Conservation (phyloP, 2,888 invertebrate genomes). For the Netelia fuscicornis region DNA sequence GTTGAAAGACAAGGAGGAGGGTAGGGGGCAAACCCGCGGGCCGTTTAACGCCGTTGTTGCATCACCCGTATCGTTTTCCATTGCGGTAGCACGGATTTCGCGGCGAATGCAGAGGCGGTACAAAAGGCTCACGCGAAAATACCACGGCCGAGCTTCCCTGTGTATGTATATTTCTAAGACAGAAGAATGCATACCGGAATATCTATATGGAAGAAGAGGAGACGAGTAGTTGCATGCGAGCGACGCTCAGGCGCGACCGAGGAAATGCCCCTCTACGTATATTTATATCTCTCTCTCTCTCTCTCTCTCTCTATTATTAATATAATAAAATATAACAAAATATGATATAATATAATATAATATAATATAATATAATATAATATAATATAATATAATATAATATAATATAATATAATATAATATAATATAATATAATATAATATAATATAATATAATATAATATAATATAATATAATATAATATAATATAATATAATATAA, state of each 20-base stretch:
- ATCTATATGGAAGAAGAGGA: background rate
- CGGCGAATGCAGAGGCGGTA: background rate
- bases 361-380: too few relatives aligned
- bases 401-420: too few relatives aligned
- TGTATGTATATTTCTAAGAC: background rate
- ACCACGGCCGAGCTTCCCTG: background rate
- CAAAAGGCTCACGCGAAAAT: slow-evolving; percentile 30
- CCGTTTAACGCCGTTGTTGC: slow-evolving; percentile 40
- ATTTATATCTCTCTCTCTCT: too few relatives aligned
- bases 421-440: too few relatives aligned
- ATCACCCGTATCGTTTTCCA: slow-evolving; percentile 45
- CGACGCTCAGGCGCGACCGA: slow-evolving; percentile 50
- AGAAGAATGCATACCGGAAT: slow-evolving; percentile 23
- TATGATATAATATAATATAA: too few relatives aligned
- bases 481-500: too few relatives aligned
- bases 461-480: too few relatives aligned
- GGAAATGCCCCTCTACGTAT: slow-evolving; percentile 53
- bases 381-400: too few relatives aligned
- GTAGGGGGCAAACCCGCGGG: slow-evolving; percentile 21
- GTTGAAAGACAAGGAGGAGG: background rate
- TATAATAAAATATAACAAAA: too few relatives aligned
- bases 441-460: too few relatives aligned
- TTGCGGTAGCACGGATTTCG: slow-evolving; percentile 7
- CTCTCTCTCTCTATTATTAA: too few relatives aligned
- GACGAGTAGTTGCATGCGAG: slow-evolving; percentile 43